A percentile compares a stretch with the other conserved stretches of the same genome.
phyloP scores from a whole-genome alignment of 1,140 invertebrate genomes.

The Dreissena rostriformis region DNA sequence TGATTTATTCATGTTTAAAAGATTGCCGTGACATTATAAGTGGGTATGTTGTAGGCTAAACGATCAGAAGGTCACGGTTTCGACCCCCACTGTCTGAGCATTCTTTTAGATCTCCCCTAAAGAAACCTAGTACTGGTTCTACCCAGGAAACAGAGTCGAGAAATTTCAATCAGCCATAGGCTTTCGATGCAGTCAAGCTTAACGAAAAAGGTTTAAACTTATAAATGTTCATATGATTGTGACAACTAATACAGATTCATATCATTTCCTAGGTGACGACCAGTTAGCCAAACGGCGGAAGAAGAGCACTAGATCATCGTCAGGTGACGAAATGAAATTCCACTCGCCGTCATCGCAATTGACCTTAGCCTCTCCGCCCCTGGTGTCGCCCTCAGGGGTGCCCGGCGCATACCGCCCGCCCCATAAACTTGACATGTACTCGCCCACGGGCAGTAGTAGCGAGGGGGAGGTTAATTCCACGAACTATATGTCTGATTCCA shows the following conservation, averaged over 20 bases:
- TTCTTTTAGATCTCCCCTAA: no score
- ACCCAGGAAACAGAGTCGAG: no score
- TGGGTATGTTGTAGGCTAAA: no score
- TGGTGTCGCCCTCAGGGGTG: background rate
- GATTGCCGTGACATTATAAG: no score
- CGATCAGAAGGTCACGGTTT: no score
- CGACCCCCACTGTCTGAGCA: no score
- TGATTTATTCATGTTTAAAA: no score
- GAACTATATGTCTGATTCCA: constrained; percentile 38
- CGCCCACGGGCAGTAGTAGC: constrained; percentile 4
- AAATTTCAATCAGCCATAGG: no score
- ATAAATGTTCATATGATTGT: background rate
- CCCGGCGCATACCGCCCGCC: constrained; percentile 26
- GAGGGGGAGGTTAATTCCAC: constrained; percentile 24
- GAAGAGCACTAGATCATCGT: constrained; percentile 22
- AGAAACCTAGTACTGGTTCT: no score
- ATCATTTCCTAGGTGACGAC: constrained; percentile 65
- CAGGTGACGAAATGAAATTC: background rate
- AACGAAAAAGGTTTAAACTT: no score
- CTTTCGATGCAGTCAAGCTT: no score
- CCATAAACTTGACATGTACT: constrained; percentile 40
- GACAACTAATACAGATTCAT: background rate
- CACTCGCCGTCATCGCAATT: constrained; percentile 10
- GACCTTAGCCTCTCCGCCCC: background rate
- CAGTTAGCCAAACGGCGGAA: constrained; percentile 69